Base-by-base conservation (phyloP, 2,113 vertebrate genomes). In the Ammodytes dubius region DNA sequence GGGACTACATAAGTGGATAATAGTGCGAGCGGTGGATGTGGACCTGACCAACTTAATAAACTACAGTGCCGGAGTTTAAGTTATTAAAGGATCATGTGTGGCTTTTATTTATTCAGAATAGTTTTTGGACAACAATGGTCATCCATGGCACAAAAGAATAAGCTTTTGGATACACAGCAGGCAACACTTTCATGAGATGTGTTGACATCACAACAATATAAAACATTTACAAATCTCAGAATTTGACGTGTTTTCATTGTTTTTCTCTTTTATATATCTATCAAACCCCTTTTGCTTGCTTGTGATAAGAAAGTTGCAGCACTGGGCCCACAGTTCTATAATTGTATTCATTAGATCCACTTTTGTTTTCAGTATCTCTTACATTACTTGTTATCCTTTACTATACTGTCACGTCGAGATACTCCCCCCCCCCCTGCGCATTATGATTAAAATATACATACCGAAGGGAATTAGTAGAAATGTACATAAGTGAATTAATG, bases 401-500 rank as follows among this genome's bases (percentile, higher is more conserved):
- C 47, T 17, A 27, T 27, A 68, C 78, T 85, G 83, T 81, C 74
- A 82, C 63, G 90, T 77, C 83, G 68, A 91, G 72, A 88, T 68
- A 83, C 89, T 74, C 87, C 81, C 71, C 82, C 74, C 68, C 63
- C 92, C 90, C 87, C 63, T 82, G 84, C 58, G 82, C 89, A 81
- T 81, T 69, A 77, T 83, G 69, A 83, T 75, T 68, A 1, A 27
- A 27, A 27, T 27, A 27, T 27, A 73, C 85, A 88, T 61, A 64
- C 66, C 76, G 60, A 88, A 86, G 78, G 79, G 88, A 92, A 92
- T 91, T 88, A 87, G 89, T 77, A 82, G 27, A 27, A 88, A 89
- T 81, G 85, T 70, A 92, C 85, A 92, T 87, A 92, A 89, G 85
- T 89, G 88, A 92, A 93, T 92, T 91, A 92, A 93, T 91, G 84